Conservation (phyloP, 2,888 invertebrate species). For the Hylaea fasciaria region DNA sequence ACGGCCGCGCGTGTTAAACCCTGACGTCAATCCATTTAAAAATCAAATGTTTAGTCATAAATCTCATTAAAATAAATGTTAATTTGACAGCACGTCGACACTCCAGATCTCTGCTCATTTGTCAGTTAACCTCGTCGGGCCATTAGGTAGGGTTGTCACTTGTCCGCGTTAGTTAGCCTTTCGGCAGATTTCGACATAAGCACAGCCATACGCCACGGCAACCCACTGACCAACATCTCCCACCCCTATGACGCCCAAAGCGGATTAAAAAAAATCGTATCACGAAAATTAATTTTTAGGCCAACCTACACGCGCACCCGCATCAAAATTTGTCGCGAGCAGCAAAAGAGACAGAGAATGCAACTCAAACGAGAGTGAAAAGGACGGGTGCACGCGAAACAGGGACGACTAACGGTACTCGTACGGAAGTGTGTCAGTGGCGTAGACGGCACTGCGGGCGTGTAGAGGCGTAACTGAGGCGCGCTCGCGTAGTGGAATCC, state of each 20-base stretch:
- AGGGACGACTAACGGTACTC: conserved; percentile 83
- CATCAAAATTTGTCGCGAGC: conserved; percentile 82
- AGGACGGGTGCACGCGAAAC: conserved; percentile 72
- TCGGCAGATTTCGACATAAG: conserved; percentile 1
- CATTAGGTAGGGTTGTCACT: conserved; percentile 35
- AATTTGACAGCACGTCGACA: conserved; percentile 27
- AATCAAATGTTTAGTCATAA: conserved; percentile 7
- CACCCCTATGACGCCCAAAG: conserved; percentile 49
- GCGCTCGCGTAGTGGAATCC: conserved; percentile 51
- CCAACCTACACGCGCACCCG: conserved; percentile 80
- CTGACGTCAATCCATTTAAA: not conserved
- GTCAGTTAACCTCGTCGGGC: conserved; percentile 12
- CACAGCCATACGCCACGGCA: conserved; percentile 49
- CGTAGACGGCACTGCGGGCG: conserved; percentile 66
- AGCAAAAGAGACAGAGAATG: conserved; percentile 67
- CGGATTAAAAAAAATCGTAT: conserved; percentile 75
- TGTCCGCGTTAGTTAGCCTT: conserved; percentile 17
- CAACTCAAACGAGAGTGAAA: conserved; percentile 76
- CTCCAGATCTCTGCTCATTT: conserved; percentile 19
- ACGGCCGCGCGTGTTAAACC: not conserved
- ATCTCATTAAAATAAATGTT: conserved; percentile 21
- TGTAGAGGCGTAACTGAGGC: conserved; percentile 67
- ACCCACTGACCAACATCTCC: conserved; percentile 66
- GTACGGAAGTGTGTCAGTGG: conserved; percentile 84
- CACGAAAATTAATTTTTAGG: conserved; percentile 81